Evolutionary conservation across 2,797 vertebrate species (phyloP).

Genomic region (Notoglanidium macrostoma): DNA sequence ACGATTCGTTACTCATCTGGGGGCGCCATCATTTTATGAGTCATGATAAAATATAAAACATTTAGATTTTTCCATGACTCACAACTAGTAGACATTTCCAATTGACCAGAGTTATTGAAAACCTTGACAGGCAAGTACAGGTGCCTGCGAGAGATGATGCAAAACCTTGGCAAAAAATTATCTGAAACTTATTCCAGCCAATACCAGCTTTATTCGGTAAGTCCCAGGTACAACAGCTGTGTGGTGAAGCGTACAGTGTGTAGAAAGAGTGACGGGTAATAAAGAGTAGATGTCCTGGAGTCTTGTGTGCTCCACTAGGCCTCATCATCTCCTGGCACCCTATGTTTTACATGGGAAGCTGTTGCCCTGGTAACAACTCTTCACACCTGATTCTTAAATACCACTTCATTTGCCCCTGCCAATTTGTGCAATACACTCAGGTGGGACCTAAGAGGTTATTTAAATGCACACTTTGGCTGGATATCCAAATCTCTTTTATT

Average conservation of each 20-base stretch:
- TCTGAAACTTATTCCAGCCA: slow-evolving; percentile 1
- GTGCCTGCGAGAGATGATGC: slow-evolving; percentile 16
- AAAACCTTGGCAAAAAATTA: slow-evolving; percentile 21
- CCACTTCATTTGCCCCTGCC: slow-evolving; percentile 41
- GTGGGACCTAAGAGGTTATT: slow-evolving; percentile 6
- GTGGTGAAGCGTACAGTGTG: slow-evolving; percentile 1
- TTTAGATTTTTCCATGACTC: neutral
- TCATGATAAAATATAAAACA: neutral
- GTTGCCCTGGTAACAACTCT: slow-evolving; percentile 56
- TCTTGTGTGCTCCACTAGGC: slow-evolving; percentile 20
- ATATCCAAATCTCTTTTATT: slow-evolving; percentile 4
- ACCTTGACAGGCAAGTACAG: neutral
- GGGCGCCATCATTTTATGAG: neutral
- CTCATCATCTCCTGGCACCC: slow-evolving; percentile 39
- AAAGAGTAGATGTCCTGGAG: slow-evolving; percentile 30
- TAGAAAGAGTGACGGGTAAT: slow-evolving; percentile 26
- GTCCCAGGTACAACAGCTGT: slow-evolving; percentile 15
- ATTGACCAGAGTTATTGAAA: neutral
- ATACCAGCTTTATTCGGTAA: neutral
- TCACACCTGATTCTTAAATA: slow-evolving; percentile 53
- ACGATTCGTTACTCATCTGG: neutral
- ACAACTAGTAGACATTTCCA: neutral
- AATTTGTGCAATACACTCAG: slow-evolving; percentile 27
- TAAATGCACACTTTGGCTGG: slow-evolving; percentile 15
- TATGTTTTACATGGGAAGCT: slow-evolving; percentile 44